Evolutionary conservation across 2,113 vertebrate species (phyloP), one percentile per base, ranked within the genome.

Genomic region (Hymenochirus boettgeri): DNA sequence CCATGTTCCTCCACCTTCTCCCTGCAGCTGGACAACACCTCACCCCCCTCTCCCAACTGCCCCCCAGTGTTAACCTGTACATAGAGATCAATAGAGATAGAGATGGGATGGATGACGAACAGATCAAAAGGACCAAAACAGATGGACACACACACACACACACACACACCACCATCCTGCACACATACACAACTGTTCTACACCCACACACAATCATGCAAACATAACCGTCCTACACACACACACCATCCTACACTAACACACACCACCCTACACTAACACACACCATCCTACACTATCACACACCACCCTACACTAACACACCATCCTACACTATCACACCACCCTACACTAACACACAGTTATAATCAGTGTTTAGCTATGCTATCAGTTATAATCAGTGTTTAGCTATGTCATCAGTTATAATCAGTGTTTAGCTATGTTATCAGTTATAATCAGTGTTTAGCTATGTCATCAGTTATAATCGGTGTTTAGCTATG

Each of bases 51-150:
- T 25, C 53, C 9, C n/a, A 35, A 3, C 57, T 7, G 53, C 47
- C 50, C 65, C 57, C 63, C 25, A 3, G 11, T 55, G 37, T 65
- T 65, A 65, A 57, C 63, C 45, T 57, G 42, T 65, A 50, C n/a
- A n/a, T n/a, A n/a, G n/a, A n/a, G n/a, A 65, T 65, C 63, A 65
- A 65, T 65, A 37, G 6, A 51, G 46, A 31, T 5, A 47, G 25
- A 37, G 23, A 37, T 42, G 52, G 25, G 7, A 22, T 4, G 7
- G 5, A 35, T 5, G 18, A 13, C 7, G 10, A 54, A n/a, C 26
- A 29, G 15, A 52, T 35, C n/a, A n/a, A n/a, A n/a, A n/a, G n/a
- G n/a, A n/a, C n/a, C n/a, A n/a, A n/a, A n/a, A n/a, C n/a, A n/a
- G 6, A 48, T 19, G 9, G 4, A 17, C 10, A 24, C 17, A 21